Evolutionary conservation across 2,888 invertebrate species (phyloP).

Genomic region (Euclidia mi): DNA sequence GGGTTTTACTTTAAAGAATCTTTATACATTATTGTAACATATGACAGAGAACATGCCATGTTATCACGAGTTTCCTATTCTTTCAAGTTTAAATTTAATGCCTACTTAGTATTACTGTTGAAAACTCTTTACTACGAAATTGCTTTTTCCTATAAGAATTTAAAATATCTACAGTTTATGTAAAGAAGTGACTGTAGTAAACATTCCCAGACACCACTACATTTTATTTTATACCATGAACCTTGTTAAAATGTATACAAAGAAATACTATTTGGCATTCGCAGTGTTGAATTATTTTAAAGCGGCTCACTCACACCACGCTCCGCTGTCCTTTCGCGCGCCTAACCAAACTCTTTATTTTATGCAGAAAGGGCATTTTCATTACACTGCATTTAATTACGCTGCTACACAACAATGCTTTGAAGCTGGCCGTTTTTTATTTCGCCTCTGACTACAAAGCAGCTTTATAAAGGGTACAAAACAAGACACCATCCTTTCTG

Average conservation of each 20-base stretch:
- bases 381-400: slow-evolving; percentile 54
- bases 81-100: slow-evolving; percentile 1
- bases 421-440: slow-evolving; percentile 46
- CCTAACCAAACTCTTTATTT: slow-evolving; percentile 37
- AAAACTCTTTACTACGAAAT: slow-evolving; percentile 8
- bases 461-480: slow-evolving; percentile 26
- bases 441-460: slow-evolving; percentile 30
- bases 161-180: background rate
- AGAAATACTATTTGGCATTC: slow-evolving; percentile 12
- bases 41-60: background rate
- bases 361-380: slow-evolving; percentile 52
- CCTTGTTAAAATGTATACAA: slow-evolving; percentile 18
- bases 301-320: slow-evolving; percentile 18
- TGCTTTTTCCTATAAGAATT: slow-evolving; percentile 10
- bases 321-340: slow-evolving; percentile 21
- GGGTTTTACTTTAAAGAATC: too few species aligned
- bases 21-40: slow-evolving; percentile 13
- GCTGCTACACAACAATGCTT: slow-evolving; percentile 47
- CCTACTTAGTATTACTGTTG: slow-evolving; percentile 1
- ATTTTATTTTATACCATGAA: slow-evolving; percentile 13
- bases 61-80: background rate
- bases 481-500: slow-evolving; percentile 29
- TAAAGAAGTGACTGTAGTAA: slow-evolving; percentile 8
- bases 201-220: slow-evolving; percentile 1
- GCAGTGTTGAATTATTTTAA: slow-evolving; percentile 21